Percentiles rank a stretch among this genome's conserved stretches.
These are phyloP conservation scores for Archips crataeganus DNA, from an alignment of 2,888 invertebrate species.

Conservation along the genomic window DNA sequence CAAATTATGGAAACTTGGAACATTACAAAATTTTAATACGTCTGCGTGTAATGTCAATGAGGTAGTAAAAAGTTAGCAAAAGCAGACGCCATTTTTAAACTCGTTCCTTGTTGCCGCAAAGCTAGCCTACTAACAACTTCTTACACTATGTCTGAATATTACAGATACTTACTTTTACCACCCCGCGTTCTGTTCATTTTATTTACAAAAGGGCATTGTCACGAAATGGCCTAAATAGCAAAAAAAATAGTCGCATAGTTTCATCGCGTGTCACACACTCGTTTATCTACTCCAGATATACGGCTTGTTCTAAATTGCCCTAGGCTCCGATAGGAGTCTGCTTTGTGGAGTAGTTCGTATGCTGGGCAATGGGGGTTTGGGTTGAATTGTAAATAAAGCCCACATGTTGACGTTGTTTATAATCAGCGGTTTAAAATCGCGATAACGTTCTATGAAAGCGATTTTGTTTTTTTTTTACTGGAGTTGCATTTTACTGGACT, in stretches of 20 bases:
- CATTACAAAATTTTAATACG: no score
- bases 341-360: slow-evolving; percentile 2
- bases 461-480: slow-evolving; percentile 3
- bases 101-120: background rate
- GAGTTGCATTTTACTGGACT: background rate
- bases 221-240: slow-evolving; percentile 36
- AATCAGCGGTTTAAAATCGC: slow-evolving; percentile 20
- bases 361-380: background rate
- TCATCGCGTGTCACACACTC: slow-evolving; percentile 25
- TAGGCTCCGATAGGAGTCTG: slow-evolving; percentile 7
- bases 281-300: slow-evolving; percentile 30
- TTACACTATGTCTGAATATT: background rate
- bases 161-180: background rate
- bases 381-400: background rate
- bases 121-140: background rate
- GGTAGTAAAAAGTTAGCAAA: background rate
- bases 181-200: slow-evolving; percentile 15
- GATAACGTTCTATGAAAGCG: slow-evolving; percentile 17
- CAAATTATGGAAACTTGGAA: no score
- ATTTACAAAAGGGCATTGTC: slow-evolving; percentile 31
- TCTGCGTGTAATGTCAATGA: no score
- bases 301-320: slow-evolving; percentile 2
- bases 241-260: slow-evolving; percentile 18
- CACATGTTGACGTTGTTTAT: slow-evolving; percentile 25
- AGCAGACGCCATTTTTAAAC: background rate